Conservation (phyloP, 1,140 invertebrate genomes). For the Drosophila mauritiana region DNA sequence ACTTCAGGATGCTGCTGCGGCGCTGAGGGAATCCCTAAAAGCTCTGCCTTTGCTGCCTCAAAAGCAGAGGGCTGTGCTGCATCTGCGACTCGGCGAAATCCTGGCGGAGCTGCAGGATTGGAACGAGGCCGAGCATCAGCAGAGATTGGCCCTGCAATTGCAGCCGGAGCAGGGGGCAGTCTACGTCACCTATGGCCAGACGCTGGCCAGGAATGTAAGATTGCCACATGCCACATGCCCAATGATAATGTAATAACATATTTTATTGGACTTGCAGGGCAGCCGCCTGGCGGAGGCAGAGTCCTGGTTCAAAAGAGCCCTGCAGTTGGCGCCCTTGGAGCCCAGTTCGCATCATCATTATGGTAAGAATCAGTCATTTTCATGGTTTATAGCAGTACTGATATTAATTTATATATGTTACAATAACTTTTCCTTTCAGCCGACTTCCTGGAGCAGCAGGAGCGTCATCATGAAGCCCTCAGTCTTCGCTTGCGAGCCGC, state of each 20-base stretch:
- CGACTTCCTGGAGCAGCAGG: slow-evolving; percentile 92
- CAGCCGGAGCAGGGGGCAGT: slow-evolving; percentile 94
- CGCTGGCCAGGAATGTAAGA: slow-evolving; percentile 94
- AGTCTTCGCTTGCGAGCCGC: slow-evolving; percentile 91
- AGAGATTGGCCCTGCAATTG: slow-evolving; percentile 90
- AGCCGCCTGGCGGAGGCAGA: slow-evolving; percentile 93
- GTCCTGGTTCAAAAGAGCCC: slow-evolving; percentile 93
- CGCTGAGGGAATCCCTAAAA: slow-evolving; percentile 89
- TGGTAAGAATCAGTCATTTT: slow-evolving; percentile 86
- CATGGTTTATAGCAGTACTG: too few relatives aligned
- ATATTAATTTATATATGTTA: background rate
- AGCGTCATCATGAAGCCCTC: slow-evolving; percentile 92
- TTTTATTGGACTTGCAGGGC: slow-evolving; percentile 85
- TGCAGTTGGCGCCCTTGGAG: slow-evolving; percentile 92
- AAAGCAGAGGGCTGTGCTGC: slow-evolving; percentile 88
- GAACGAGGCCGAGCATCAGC: slow-evolving; percentile 92
- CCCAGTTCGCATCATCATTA: slow-evolving; percentile 93
- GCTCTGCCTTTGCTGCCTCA: slow-evolving; percentile 92
- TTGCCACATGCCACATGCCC: too few relatives aligned
- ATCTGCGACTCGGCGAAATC: slow-evolving; percentile 88
- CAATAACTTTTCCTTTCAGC: slow-evolving; percentile 86
- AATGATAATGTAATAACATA: slow-evolving; percentile 7
- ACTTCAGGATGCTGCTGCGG: slow-evolving; percentile 91
- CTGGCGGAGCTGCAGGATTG: slow-evolving; percentile 91
- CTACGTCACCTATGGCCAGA: slow-evolving; percentile 95